These are phyloP conservation scores for Typhlomys cinereus DNA, from an alignment of 2,113 vertebrate species.

Conservation along the genomic window DNA sequence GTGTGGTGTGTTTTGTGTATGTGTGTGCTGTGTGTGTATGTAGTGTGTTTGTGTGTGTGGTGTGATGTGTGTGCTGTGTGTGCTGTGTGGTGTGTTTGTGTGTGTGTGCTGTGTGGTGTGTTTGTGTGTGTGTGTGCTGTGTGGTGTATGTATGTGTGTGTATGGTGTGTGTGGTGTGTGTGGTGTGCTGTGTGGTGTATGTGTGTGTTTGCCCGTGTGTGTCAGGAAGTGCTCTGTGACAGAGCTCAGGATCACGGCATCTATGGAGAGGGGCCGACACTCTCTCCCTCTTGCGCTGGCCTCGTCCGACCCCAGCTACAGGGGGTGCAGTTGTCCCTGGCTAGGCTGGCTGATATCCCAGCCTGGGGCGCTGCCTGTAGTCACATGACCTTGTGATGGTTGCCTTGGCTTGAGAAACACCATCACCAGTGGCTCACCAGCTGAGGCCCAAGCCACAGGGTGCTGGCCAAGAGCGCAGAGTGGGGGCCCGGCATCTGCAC, in stretches of 20 bases:
- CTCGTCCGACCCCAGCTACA: not conserved
- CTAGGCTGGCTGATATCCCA: not conserved
- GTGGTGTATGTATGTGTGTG: too few species aligned
- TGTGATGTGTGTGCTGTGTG: too few species aligned
- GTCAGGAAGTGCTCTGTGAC: not conserved
- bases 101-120: too few species aligned
- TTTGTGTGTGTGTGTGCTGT: too few species aligned
- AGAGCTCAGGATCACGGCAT: accelerated
- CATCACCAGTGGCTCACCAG: not conserved
- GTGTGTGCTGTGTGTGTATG: too few species aligned
- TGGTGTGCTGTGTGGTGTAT: too few species aligned
- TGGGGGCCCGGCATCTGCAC: not conserved
- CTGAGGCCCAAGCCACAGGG: not conserved
- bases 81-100: too few species aligned
- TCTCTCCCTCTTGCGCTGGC: not conserved
- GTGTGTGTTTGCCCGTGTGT: too few species aligned
- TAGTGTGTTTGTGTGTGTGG: too few species aligned
- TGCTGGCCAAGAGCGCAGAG: not conserved
- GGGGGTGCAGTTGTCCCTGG: not conserved
- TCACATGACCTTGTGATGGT: not conserved
- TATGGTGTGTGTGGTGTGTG: too few species aligned
- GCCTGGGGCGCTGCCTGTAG: not conserved
- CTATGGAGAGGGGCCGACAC: not conserved
- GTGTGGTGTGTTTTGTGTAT: too few species aligned
- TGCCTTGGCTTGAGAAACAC: not conserved